These are phyloP conservation scores for Agonopterix alstromeriana DNA, from an alignment of 2,888 invertebrate genomes.

Conservation along the genomic window DNA sequence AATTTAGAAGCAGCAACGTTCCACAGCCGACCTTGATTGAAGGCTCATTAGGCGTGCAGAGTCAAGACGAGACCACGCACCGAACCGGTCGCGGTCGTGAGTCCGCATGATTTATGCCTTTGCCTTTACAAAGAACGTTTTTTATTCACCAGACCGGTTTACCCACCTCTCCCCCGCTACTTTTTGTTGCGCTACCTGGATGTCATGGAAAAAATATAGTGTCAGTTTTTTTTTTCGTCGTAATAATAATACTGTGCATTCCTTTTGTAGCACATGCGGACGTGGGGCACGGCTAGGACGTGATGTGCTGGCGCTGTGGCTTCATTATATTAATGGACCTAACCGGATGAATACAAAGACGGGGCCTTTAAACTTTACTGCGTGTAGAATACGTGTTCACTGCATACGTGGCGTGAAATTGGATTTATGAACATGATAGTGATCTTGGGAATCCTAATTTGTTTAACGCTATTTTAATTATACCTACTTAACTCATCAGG, in stretches of 20 bases:
- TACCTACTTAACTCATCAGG: background rate
- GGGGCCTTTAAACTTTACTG: conserved; percentile 61
- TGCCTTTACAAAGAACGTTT: conserved; percentile 50
- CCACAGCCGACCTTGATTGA: conserved; percentile 68
- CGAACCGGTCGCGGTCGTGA: conserved; percentile 61
- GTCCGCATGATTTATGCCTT: conserved; percentile 70
- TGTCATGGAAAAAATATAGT: conserved; percentile 57
- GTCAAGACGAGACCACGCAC: conserved; percentile 45
- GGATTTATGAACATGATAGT: conserved; percentile 36
- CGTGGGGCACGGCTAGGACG: conserved; percentile 56
- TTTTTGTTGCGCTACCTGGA: conserved; percentile 70
- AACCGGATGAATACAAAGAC: conserved; percentile 70
- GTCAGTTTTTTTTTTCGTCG: conserved; percentile 52
- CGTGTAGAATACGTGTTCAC: conserved; percentile 46
- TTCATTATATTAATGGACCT: conserved; percentile 72
- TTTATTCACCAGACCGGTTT: conserved; percentile 59
- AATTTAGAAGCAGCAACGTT: conserved; percentile 38
- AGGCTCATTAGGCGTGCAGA: conserved; percentile 61
- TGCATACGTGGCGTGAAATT: conserved; percentile 48
- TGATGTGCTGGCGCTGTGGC: conserved; percentile 64
- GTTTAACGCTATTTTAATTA: conserved; percentile 1
- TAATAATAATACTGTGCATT: conserved; percentile 73
- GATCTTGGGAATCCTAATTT: conserved; percentile 22
- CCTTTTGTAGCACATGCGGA: conserved; percentile 70
- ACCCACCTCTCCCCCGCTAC: conserved; percentile 38